Percentiles rank a stretch among this genome's conserved stretches.
Evolutionary conservation across 2,113 vertebrate species (phyloP).

Genomic region (Xerus inauris): DNA sequence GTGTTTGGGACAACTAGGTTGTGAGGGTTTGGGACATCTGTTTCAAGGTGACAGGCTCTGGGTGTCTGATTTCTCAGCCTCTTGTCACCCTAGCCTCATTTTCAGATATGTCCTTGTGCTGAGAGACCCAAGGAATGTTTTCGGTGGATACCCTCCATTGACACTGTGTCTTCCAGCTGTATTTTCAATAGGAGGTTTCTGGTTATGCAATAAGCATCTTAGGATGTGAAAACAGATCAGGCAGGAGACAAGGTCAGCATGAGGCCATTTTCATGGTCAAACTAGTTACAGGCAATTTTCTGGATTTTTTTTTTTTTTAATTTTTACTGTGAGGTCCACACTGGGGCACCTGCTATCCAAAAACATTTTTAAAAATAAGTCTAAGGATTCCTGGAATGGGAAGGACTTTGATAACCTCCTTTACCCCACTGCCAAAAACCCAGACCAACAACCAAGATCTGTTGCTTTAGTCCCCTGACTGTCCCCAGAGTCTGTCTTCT

Average conservation of each 20-base stretch:
- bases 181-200: conserved; percentile 81
- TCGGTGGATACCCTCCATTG: not conserved
- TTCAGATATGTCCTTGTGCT: not conserved
- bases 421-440: not conserved
- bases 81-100: conserved; percentile 41
- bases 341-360: not conserved
- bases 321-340: not conserved
- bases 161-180: conserved; percentile 79
- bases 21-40: not conserved
- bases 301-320: too few species aligned
- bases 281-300: not conserved
- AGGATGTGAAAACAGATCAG: conserved; percentile 51
- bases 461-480: not conserved
- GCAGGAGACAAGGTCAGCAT: conserved; percentile 51
- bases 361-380: not conserved
- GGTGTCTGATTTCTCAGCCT: conserved; percentile 54
- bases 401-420: not conserved
- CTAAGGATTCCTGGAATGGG: not conserved
- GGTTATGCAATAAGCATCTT: conserved; percentile 83
- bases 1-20: conserved; percentile 24
- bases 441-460: not conserved
- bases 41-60: not conserved
- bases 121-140: not conserved
- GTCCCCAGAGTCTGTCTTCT: not conserved
- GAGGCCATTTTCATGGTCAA: conserved; percentile 63